A percentile compares a stretch with the other conserved stretches of the same genome.
phyloP scores from a whole-genome alignment of 2,797 vertebrate species.

The Alectoris magna region DNA sequence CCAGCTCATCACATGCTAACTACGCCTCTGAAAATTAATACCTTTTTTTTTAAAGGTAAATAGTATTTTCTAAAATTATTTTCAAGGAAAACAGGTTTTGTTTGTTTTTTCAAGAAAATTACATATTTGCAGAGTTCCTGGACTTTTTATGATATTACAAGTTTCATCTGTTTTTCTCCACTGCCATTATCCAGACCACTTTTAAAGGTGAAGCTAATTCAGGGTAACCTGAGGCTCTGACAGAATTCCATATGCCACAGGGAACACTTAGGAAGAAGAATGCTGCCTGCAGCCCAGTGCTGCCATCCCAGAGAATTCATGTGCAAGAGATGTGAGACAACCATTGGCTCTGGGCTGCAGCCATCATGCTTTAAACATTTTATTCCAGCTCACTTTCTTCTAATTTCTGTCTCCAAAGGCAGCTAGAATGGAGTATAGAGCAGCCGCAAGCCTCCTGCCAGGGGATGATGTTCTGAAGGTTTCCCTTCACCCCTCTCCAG shows the following conservation, averaged over 20 bases:
- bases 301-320: not conserved
- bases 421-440: not conserved
- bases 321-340: not conserved
- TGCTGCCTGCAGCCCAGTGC: accelerated
- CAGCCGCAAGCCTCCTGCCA: not conserved
- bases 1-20: not conserved
- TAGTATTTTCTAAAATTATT: slow-evolving; percentile 27
- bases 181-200: not conserved
- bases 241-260: slow-evolving; percentile 36
- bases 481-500: not conserved
- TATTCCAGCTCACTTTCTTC: not conserved
- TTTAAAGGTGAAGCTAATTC: slow-evolving; percentile 53
- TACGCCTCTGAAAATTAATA: slow-evolving; percentile 23
- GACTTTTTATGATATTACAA: slow-evolving; percentile 35
- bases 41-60: not conserved
- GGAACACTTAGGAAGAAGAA: slow-evolving; percentile 19
- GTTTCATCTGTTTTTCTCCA: slow-evolving; percentile 48
- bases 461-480: accelerated
- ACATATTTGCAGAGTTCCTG: slow-evolving; percentile 21
- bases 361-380: not conserved
- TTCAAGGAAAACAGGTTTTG: slow-evolving; percentile 19
- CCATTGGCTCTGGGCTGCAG: not conserved
- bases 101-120: slow-evolving; percentile 45
- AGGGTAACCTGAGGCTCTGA: slow-evolving; percentile 22
- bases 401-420: not conserved